phyloP scores from a whole-genome alignment of 2,113 vertebrate species.

The Saimiri boliviensis region DNA sequence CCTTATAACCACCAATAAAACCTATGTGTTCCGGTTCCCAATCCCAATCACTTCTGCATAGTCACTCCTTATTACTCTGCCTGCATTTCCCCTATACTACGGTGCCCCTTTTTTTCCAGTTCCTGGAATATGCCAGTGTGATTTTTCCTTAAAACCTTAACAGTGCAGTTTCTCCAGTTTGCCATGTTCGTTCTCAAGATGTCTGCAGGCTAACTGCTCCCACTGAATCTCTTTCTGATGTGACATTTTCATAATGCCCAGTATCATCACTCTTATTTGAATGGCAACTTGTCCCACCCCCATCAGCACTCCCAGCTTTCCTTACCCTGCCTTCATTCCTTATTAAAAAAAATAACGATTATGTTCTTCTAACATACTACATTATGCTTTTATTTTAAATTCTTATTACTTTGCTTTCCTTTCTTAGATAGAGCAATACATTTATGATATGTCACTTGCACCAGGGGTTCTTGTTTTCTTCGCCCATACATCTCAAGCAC shows the following conservation, averaged over 20 bases:
- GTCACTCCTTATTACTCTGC: background rate
- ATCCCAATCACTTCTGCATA: background rate
- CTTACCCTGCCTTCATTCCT: background rate
- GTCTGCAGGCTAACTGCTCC: background rate
- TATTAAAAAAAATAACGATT: background rate
- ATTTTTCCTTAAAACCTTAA: background rate
- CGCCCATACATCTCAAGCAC: background rate
- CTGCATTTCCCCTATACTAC: background rate
- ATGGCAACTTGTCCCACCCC: no score
- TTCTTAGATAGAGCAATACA: background rate
- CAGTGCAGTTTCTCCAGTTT: background rate
- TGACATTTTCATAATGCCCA: background rate
- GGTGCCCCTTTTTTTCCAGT: background rate
- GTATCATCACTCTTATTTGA: background rate
- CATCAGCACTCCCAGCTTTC: background rate
- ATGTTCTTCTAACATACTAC: background rate
- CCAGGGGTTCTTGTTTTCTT: background rate
- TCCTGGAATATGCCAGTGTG: background rate
- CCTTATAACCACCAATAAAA: background rate
- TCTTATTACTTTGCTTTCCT: background rate
- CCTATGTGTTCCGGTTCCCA: background rate
- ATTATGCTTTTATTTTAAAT: background rate
- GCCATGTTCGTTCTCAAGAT: background rate
- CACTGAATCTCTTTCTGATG: background rate
- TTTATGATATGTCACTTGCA: background rate